Percentiles rank a stretch among this genome's conserved stretches.
Conservation (phyloP, 2,113 vertebrate genomes). For the Blennius ocellaris region DNA sequence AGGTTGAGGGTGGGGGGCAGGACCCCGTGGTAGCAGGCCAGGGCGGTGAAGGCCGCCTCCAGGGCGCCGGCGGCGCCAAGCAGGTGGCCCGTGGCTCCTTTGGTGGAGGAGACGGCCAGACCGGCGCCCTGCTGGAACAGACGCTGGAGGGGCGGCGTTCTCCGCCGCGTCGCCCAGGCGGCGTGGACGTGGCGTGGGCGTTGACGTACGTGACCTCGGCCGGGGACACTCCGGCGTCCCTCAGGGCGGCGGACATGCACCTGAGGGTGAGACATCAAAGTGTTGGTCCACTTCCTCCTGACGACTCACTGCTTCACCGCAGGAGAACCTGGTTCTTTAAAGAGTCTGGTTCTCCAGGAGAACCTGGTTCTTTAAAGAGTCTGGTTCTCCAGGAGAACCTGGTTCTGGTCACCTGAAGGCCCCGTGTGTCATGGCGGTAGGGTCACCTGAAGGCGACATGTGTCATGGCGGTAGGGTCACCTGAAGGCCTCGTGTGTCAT, state of each 20-base stretch:
- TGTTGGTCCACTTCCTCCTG: too few relatives aligned
- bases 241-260: slow-evolving; percentile 94
- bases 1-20: slow-evolving; percentile 96
- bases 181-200: slow-evolving; percentile 96
- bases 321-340: too few relatives aligned
- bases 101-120: slow-evolving; percentile 94
- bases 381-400: too few relatives aligned
- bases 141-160: slow-evolving; percentile 91
- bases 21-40: slow-evolving; percentile 90
- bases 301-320: too few relatives aligned
- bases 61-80: slow-evolving; percentile 93
- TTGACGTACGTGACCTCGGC: slow-evolving; percentile 92
- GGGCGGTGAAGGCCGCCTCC: slow-evolving; percentile 91
- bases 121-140: slow-evolving; percentile 85
- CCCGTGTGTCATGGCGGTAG: too few relatives aligned
- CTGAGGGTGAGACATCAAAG: slow-evolving; percentile 73
- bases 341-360: too few relatives aligned
- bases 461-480: too few relatives aligned
- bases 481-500: too few relatives aligned
- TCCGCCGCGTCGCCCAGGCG: slow-evolving; percentile 95
- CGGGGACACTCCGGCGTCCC: slow-evolving; percentile 83
- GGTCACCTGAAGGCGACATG: too few relatives aligned
- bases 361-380: too few relatives aligned
- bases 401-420: too few relatives aligned
- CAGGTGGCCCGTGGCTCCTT: slow-evolving; percentile 95